phyloP scores from a whole-genome alignment of 2,888 invertebrate species.

The Hypolimnas misippus region DNA sequence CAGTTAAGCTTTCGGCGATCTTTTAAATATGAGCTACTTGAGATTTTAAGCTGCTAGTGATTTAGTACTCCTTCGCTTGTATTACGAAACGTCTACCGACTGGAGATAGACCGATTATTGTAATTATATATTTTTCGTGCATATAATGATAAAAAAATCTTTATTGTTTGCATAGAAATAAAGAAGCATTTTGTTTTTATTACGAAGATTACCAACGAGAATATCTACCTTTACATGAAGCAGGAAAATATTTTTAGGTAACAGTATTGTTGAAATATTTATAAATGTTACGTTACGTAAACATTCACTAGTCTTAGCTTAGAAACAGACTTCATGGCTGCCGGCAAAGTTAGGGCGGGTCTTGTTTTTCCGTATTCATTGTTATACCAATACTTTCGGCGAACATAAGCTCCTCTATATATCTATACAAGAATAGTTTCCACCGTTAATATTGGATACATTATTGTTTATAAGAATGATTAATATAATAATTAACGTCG shows the following conservation, averaged over 20 bases:
- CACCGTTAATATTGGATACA: not conserved
- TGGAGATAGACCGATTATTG: constrained; percentile 13
- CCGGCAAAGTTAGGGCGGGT: constrained; percentile 16
- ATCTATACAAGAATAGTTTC: not conserved
- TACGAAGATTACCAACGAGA: not conserved
- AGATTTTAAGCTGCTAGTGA: constrained; percentile 52
- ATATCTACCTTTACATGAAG: not conserved
- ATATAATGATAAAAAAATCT: not conserved
- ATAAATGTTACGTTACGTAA: constrained; percentile 12
- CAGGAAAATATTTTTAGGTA: constrained; percentile 7
- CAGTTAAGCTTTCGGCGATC: constrained; percentile 50
- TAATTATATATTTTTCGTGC: not conserved
- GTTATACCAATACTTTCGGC: not conserved
- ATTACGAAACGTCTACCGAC: constrained; percentile 28
- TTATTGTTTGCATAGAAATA: not conserved
- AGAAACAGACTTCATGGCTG: constrained; percentile 12
- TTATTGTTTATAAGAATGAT: constrained; percentile 49
- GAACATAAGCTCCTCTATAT: not conserved
- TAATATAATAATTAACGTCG: constrained; percentile 79
- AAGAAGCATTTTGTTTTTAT: not conserved
- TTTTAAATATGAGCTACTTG: constrained; percentile 59
- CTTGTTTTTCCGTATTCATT: constrained; percentile 10
- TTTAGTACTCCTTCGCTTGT: constrained; percentile 55
- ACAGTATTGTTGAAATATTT: constrained; percentile 7
- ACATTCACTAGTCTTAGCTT: constrained; percentile 1